These are phyloP conservation scores for Cathartes aura DNA, from an alignment of 2,113 vertebrate species.

Conservation along the genomic window DNA sequence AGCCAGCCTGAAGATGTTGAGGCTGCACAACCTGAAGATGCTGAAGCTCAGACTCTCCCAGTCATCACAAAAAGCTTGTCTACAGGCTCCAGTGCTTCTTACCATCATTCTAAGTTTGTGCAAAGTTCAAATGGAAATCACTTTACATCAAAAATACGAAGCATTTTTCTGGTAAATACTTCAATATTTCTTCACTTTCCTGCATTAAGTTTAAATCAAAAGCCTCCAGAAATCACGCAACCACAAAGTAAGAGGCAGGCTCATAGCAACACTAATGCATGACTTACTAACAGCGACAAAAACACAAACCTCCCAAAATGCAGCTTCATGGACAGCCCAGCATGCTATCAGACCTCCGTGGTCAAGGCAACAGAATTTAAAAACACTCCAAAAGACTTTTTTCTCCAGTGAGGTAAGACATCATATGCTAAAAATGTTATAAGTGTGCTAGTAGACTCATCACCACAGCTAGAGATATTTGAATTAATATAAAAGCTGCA, in stretches of 20 bases:
- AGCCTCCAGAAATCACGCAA: background rate
- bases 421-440: background rate
- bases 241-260: background rate
- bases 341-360: background rate
- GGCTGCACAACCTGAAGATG: background rate
- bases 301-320: background rate
- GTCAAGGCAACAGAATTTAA: background rate
- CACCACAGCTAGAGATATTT: background rate
- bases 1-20: background rate
- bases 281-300: background rate
- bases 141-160: background rate
- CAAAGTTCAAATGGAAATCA: background rate
- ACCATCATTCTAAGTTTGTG: background rate
- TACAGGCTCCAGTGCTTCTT: background rate
- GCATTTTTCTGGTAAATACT: background rate
- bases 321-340: background rate
- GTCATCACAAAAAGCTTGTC: background rate
- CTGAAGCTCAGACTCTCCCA: background rate
- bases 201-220: background rate
- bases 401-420: background rate
- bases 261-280: background rate
- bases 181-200: background rate
- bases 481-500: slow-evolving; percentile 10
- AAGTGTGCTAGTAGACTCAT: background rate
- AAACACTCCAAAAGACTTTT: background rate